These are phyloP conservation scores for Muntiacus reevesi DNA, from an alignment of 2,113 vertebrate genomes.

Conservation along the genomic window DNA sequence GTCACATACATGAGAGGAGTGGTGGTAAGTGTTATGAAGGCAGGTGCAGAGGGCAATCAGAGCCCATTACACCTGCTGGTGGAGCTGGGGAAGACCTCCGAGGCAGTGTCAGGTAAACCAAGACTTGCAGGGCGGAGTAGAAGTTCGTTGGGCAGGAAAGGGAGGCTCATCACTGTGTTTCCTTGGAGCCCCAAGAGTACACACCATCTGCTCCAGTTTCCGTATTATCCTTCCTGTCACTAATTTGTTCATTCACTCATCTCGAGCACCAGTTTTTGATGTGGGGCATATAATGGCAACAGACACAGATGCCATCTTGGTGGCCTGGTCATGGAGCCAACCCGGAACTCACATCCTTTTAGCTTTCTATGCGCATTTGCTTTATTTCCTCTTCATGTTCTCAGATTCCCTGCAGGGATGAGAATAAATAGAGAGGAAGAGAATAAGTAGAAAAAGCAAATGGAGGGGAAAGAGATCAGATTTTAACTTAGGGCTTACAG, in stretches of 20 bases:
- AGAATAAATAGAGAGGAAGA: background rate
- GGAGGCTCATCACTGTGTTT: background rate
- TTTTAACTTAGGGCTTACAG: background rate
- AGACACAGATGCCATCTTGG: background rate
- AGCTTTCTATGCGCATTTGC: background rate
- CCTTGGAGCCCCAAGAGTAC: background rate
- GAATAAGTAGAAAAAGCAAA: background rate
- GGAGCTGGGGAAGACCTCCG: background rate
- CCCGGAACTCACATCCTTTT: background rate
- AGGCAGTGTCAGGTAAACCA: background rate
- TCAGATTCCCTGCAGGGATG: background rate
- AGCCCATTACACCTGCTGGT: background rate
- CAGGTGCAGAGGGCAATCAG: background rate
- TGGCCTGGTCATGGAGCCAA: background rate
- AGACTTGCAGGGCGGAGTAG: background rate
- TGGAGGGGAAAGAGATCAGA: background rate
- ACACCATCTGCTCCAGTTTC: background rate
- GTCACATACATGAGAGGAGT: too few relatives aligned
- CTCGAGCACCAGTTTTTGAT: background rate
- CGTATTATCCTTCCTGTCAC: background rate
- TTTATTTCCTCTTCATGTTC: background rate
- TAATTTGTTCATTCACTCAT: background rate
- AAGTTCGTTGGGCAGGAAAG: background rate
- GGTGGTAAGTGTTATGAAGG: background rate
- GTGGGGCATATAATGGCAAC: background rate